Evolutionary conservation across 2,888 invertebrate species (phyloP).

Genomic region (Bombylius discolor): DNA sequence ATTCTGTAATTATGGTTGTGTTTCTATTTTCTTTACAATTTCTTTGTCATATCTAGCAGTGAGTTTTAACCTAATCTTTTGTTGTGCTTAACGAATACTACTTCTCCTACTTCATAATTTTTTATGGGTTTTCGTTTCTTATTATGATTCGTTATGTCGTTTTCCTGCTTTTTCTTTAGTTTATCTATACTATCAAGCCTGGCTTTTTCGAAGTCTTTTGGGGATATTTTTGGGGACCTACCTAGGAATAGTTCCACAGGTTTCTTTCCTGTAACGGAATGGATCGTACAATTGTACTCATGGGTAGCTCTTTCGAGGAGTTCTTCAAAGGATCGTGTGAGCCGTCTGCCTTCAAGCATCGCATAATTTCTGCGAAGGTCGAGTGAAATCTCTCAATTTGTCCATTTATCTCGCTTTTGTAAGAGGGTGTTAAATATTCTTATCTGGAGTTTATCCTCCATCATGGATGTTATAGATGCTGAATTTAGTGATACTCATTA

Average conservation of each 20-base stretch:
- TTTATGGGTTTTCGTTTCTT: constrained; percentile 10
- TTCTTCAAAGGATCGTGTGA: constrained; percentile 10
- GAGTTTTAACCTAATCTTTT: constrained; percentile 12
- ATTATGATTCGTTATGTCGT: constrained; percentile 1
- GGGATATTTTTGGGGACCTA: constrained; percentile 8
- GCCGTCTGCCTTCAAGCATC: constrained; percentile 11
- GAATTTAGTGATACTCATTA: no score
- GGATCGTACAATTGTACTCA: constrained; percentile 13
- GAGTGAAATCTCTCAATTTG: constrained; percentile 14
- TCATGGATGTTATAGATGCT: no score
- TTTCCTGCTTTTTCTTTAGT: not conserved
- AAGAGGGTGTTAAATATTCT: constrained; percentile 4
- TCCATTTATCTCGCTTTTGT: constrained; percentile 13
- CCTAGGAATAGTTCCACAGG: no score
- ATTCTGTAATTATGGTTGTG: not conserved
- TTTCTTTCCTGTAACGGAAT: constrained; percentile 12
- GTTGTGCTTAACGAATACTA: constrained; percentile 12
- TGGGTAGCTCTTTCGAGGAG: constrained; percentile 10
- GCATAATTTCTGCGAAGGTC: constrained; percentile 13
- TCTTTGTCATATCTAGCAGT: constrained; percentile 10
- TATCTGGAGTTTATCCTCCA: no score
- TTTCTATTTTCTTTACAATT: constrained; percentile 7
- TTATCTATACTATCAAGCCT: constrained; percentile 9
- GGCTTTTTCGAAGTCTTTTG: constrained; percentile 10
- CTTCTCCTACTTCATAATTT: constrained; percentile 10